Conservation (phyloP, 1,140 invertebrate genomes). For the Drosophila arizonae region DNA sequence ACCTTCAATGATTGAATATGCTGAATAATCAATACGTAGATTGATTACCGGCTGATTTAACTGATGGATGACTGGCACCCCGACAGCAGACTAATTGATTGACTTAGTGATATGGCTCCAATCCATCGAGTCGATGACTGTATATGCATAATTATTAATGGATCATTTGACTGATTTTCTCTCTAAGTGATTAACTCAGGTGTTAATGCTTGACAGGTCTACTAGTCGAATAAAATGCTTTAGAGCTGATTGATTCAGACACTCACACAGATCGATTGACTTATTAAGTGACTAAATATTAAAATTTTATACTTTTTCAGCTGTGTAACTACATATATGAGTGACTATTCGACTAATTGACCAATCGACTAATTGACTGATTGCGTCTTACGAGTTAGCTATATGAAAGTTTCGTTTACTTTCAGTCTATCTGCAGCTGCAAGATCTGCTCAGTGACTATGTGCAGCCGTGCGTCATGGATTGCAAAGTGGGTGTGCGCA, state of each 20-base stretch:
- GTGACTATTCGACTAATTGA: not conserved
- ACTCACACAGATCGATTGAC: too few relatives aligned
- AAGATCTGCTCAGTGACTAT: conserved; percentile 96
- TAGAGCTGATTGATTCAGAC: not conserved
- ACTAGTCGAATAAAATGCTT: not conserved
- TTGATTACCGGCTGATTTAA: not conserved
- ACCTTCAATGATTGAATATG: too few relatives aligned
- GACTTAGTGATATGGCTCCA: not conserved
- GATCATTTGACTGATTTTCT: not conserved
- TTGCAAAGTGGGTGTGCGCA: conserved; percentile 97
- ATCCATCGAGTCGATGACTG: too few relatives aligned
- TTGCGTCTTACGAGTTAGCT: not conserved
- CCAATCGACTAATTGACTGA: not conserved
- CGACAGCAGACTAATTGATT: not conserved
- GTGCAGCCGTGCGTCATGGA: conserved; percentile 97
- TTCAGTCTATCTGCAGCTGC: conserved; percentile 91
- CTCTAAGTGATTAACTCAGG: not conserved
- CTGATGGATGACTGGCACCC: too few relatives aligned
- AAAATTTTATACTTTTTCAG: not conserved
- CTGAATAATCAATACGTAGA: too few relatives aligned
- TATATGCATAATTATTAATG: not conserved
- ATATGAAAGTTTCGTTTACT: not conserved
- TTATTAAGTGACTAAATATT: too few relatives aligned
- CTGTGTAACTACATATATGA: not conserved
- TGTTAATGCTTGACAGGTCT: too few relatives aligned